Evolutionary conservation across 2,888 invertebrate species (phyloP).

Genomic region (Lycia hirtaria): DNA sequence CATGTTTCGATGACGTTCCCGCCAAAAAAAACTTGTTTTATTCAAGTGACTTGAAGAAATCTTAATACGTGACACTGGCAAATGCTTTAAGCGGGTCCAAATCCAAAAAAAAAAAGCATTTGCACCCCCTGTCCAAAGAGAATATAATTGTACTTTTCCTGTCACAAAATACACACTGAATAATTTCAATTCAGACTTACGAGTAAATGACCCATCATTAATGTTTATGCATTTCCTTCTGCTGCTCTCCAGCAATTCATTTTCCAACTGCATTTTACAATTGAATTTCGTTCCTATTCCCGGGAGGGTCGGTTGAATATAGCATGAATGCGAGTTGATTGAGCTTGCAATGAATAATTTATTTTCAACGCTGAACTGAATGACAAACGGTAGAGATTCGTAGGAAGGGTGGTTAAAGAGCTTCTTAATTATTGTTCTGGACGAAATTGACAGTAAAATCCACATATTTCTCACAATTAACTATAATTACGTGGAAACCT

Average conservation of each 20-base stretch:
- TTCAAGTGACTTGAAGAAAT: too few species aligned
- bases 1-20: too few species aligned
- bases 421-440: conserved; percentile 5
- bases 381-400: conserved; percentile 14
- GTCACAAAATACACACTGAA: background rate
- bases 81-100: too few species aligned
- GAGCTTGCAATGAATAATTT: conserved; percentile 32
- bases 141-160: too few species aligned
- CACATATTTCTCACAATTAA: background rate
- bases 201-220: background rate
- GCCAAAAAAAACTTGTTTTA: too few species aligned
- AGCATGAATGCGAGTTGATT: conserved; percentile 11
- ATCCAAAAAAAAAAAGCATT: too few species aligned
- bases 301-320: conserved; percentile 11
- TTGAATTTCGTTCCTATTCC: conserved; percentile 8
- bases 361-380: conserved; percentile 15
- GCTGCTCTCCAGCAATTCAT: background rate
- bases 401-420: background rate
- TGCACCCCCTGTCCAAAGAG: too few species aligned
- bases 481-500: background rate
- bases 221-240: background rate
- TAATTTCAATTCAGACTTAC: background rate
- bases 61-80: too few species aligned
- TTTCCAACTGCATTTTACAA: background rate
- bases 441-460: background rate